Conservation (phyloP, 2,797 vertebrate species). For the Menidia menidia region DNA sequence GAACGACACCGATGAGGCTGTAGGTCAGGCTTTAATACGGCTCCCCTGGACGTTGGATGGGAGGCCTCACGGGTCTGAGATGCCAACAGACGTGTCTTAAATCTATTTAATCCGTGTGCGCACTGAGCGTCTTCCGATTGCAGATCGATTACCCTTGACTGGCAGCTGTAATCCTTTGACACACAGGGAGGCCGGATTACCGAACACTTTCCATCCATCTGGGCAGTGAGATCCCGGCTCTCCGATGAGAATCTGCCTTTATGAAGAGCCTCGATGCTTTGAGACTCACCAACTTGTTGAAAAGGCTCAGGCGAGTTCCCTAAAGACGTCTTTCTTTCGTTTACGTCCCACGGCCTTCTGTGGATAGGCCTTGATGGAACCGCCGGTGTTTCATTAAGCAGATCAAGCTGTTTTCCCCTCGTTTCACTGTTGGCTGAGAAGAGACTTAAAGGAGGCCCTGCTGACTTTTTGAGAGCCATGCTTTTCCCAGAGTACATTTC, state of each 20-base stretch:
- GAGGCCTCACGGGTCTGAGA: conserved; percentile 38
- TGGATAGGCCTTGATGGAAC: conserved; percentile 28
- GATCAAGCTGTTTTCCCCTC: conserved; percentile 38
- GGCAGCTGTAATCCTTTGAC: conserved; percentile 54
- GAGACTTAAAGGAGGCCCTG: conserved; percentile 10
- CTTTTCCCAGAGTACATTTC: conserved; percentile 25
- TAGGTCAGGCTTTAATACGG: conserved; percentile 21
- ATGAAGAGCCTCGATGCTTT: conserved; percentile 22
- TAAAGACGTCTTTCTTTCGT: not conserved
- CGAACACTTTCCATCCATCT: conserved; percentile 34
- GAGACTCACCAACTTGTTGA: conserved; percentile 16
- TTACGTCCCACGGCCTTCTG: conserved; percentile 28
- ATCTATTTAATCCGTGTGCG: conserved; percentile 41
- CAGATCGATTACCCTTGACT: conserved; percentile 42
- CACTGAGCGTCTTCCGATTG: conserved; percentile 11
- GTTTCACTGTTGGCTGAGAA: conserved; percentile 27
- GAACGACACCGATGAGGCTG: conserved; percentile 15
- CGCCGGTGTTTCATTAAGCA: conserved; percentile 13
- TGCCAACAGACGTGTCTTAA: conserved; percentile 38
- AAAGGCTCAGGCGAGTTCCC: conserved; percentile 18
- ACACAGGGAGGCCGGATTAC: conserved; percentile 29
- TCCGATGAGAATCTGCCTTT: conserved; percentile 42
- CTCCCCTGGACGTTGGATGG: conserved; percentile 11
- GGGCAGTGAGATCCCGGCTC: conserved; percentile 28
- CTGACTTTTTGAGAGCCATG: conserved; percentile 1